Conservation (phyloP, 2,888 invertebrate species). For the Oegoconia quadripuncta region DNA sequence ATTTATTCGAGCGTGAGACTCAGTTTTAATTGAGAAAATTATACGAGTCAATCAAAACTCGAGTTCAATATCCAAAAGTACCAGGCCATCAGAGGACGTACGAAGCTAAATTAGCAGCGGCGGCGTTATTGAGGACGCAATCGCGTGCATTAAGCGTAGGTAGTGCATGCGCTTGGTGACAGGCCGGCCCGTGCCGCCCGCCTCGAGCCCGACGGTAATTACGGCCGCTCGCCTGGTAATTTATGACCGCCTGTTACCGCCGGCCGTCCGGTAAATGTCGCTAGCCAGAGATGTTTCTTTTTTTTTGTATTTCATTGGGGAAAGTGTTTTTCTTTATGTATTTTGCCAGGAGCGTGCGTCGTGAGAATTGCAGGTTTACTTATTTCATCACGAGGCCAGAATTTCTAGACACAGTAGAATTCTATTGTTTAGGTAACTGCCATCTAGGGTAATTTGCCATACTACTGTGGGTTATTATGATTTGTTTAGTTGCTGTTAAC, state of each 20-base stretch:
- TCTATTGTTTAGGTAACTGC: too few species aligned
- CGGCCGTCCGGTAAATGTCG: conserved; percentile 44
- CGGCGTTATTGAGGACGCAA: conserved; percentile 5
- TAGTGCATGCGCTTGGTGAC: conserved; percentile 9
- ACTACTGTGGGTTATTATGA: too few species aligned
- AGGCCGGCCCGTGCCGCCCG: conserved; percentile 7
- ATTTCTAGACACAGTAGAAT: too few species aligned
- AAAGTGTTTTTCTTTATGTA: conserved; percentile 13
- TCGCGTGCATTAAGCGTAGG: conserved; percentile 11
- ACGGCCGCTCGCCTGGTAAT: conserved; percentile 40
- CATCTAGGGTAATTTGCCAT: too few species aligned
- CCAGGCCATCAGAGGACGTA: conserved; percentile 3
- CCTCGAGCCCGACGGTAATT: conserved; percentile 11
- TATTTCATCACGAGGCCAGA: too few species aligned
- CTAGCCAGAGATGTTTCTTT: conserved; percentile 31
- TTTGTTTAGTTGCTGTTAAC: too few species aligned
- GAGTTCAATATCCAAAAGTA: conserved; percentile 8
- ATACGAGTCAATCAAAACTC: conserved; percentile 5
- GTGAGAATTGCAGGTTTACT: too few species aligned
- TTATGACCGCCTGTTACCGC: conserved; percentile 57
- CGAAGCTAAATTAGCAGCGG: conserved; percentile 7
- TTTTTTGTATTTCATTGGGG: conserved; percentile 10
- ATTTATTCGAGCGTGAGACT: not conserved
- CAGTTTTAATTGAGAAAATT: not conserved
- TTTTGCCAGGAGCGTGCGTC: too few species aligned